Conservation (phyloP, 1,140 invertebrate species). For the Stegodyphus mimosarum region DNA sequence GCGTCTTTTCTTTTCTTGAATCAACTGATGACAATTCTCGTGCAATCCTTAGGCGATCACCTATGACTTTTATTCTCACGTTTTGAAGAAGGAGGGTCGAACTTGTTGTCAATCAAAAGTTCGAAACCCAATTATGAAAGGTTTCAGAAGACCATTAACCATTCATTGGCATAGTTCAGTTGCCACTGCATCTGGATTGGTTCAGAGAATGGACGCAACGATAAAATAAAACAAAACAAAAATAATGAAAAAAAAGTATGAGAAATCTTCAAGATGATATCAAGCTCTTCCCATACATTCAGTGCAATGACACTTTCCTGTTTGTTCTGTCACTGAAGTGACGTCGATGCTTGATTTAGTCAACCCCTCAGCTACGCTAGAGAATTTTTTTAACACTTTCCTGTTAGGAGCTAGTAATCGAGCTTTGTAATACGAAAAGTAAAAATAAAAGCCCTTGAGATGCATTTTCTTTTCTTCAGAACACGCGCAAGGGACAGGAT, state of each 20-base stretch:
- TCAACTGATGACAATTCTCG: conserved; percentile 23
- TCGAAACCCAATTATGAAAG: conserved; percentile 41
- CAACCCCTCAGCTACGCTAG: neutral
- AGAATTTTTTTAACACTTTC: neutral
- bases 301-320: conserved; percentile 43
- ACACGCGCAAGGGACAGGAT: conserved; percentile 13
- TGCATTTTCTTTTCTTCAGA: conserved; percentile 27
- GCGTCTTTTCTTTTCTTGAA: conserved; percentile 26
- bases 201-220: conserved; percentile 15
- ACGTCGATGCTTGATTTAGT: conserved; percentile 31
- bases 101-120: conserved; percentile 36
- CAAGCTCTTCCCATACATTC: conserved; percentile 18
- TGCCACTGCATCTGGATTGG: conserved; percentile 22
- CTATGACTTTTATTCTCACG: conserved; percentile 31
- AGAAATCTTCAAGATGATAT: conserved; percentile 26
- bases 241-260: neutral
- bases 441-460: neutral
- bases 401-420: conserved; percentile 34
- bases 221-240: neutral
- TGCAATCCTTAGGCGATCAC: conserved; percentile 33
- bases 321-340: conserved; percentile 43
- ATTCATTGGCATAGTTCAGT: conserved; percentile 37
- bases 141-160: conserved; percentile 41
- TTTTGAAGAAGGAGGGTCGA: conserved; percentile 18
- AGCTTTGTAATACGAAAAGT: neutral